These are phyloP conservation scores for Pica pica DNA, from an alignment of 2,113 vertebrate species.

Conservation along the genomic window DNA sequence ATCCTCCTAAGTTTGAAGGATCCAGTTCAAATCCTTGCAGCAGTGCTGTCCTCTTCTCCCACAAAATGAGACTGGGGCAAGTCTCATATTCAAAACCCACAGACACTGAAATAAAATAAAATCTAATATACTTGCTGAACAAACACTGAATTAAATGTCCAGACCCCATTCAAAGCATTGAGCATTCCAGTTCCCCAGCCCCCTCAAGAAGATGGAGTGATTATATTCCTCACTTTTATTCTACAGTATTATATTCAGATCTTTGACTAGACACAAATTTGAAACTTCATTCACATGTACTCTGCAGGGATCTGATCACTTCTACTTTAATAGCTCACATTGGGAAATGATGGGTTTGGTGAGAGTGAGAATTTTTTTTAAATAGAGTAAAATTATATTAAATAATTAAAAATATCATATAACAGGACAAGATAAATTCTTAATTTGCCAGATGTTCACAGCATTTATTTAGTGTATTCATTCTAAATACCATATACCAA, in stretches of 20 bases:
- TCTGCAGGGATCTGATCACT: conserved; percentile 33
- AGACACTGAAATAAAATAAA: conserved; percentile 80
- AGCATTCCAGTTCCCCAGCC: not conserved
- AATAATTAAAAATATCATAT: not conserved
- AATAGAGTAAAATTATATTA: not conserved
- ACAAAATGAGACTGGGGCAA: conserved; percentile 91
- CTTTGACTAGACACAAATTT: conserved; percentile 44
- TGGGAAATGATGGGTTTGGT: conserved; percentile 22
- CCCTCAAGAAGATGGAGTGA: not conserved
- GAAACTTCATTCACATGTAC: conserved; percentile 37
- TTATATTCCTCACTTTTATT: conserved; percentile 14
- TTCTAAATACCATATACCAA: not conserved
- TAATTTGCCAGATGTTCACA: not conserved
- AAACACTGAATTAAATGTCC: not conserved
- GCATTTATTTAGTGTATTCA: not conserved
- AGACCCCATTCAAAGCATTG: not conserved
- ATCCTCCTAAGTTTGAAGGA: conserved; percentile 91
- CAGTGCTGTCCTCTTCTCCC: conserved; percentile 93
- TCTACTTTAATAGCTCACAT: conserved; percentile 2
- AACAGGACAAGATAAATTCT: not conserved
- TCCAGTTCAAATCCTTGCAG: conserved; percentile 96
- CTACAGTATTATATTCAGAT: conserved; percentile 40
- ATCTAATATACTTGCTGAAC: not conserved
- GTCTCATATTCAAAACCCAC: conserved; percentile 99
- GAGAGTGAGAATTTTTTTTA: not conserved